Conservation (phyloP, 2,797 vertebrate genomes). For the Hydrocynus forskahlii region DNA sequence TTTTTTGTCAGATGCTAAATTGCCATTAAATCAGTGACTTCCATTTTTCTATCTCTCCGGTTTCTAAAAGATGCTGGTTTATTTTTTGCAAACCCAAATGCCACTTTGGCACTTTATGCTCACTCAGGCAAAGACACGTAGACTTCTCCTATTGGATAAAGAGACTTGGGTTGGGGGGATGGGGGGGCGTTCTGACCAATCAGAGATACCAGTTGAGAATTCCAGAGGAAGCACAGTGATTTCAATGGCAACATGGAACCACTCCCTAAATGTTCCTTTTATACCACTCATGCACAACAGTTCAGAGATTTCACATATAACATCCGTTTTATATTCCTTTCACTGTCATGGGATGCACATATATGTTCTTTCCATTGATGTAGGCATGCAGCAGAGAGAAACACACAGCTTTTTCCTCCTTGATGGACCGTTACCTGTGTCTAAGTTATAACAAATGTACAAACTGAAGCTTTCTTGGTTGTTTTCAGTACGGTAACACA, state of each 20-base stretch:
- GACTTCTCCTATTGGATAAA: constrained; percentile 58
- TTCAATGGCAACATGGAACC: constrained; percentile 8
- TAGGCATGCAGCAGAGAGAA: not conserved
- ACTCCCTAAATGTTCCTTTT: constrained; percentile 13
- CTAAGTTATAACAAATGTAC: no score
- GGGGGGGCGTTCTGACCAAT: constrained; percentile 53
- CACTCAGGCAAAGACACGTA: constrained; percentile 45
- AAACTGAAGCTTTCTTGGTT: not conserved
- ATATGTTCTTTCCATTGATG: not conserved
- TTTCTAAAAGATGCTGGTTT: not conserved
- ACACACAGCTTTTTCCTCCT: not conserved
- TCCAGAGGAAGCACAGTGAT: constrained; percentile 43
- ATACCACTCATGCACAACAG: not conserved
- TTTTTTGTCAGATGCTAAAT: constrained; percentile 17
- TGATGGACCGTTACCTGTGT: not conserved
- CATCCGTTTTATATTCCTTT: not conserved
- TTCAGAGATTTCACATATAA: not conserved
- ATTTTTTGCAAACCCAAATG: constrained; percentile 22
- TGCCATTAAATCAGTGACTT: constrained; percentile 7
- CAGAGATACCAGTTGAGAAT: constrained; percentile 54
- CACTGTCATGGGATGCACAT: not conserved
- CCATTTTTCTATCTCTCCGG: not conserved
- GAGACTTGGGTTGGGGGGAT: not conserved
- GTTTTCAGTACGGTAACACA: no score
- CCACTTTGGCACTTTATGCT: constrained; percentile 47